Percentiles rank a stretch among this genome's conserved stretches.
Evolutionary conservation across 2,888 invertebrate species (phyloP).

Genomic region (Tachina grossa): DNA sequence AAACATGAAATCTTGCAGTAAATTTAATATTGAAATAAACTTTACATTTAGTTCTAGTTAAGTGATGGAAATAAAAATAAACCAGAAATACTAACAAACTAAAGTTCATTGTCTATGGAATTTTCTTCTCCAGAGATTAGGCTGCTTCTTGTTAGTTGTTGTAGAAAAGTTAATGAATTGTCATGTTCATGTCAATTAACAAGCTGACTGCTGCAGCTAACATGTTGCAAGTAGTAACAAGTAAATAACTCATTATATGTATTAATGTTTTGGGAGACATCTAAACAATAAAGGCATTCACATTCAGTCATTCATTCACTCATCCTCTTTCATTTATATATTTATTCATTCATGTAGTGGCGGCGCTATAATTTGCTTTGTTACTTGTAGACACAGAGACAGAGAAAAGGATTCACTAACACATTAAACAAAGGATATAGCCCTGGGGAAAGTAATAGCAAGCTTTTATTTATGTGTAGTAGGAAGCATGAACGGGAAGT

Average conservation of each 20-base stretch:
- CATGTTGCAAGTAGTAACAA: slow-evolving; percentile 47
- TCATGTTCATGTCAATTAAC: slow-evolving; percentile 60
- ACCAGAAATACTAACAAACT: slow-evolving; percentile 19
- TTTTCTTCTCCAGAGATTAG: slow-evolving; percentile 27
- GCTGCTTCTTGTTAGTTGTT: slow-evolving; percentile 51
- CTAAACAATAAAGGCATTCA: background rate
- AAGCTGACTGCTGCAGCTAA: slow-evolving; percentile 44
- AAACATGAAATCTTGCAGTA: slow-evolving; percentile 50
- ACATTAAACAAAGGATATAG: slow-evolving; percentile 26
- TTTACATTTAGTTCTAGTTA: slow-evolving; percentile 35
- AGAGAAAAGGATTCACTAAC: background rate
- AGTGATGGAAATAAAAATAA: background rate
- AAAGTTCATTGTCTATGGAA: slow-evolving; percentile 59
- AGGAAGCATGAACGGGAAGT: no score
- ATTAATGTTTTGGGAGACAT: slow-evolving; percentile 7
- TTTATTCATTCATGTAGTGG: background rate
- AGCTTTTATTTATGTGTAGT: no score
- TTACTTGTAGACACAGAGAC: background rate
- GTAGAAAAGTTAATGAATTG: slow-evolving; percentile 66
- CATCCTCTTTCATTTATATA: background rate
- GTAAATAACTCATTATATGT: slow-evolving; percentile 54
- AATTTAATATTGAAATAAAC: slow-evolving; percentile 27
- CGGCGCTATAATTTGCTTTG: slow-evolving; percentile 21
- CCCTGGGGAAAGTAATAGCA: no score
- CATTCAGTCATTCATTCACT: slow-evolving; percentile 29